Base-by-base conservation (phyloP, 2,113 vertebrate species). In the Spea multiplicata region DNA sequence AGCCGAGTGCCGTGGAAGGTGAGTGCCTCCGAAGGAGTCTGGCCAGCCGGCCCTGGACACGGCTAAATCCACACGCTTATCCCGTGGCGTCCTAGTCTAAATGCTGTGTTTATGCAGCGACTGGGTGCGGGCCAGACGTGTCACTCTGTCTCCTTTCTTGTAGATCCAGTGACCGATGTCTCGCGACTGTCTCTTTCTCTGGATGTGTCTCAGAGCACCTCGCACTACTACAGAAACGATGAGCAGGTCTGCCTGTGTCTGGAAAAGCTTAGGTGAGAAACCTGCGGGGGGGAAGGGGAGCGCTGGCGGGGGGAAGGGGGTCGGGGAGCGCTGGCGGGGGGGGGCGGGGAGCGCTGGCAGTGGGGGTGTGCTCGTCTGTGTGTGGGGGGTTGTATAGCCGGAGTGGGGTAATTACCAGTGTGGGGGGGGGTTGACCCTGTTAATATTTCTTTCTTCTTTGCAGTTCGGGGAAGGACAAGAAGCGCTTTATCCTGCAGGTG, bases 141-240 rank as follows among this genome's bases (percentile, higher is more conserved):
- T 30, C 71, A 6, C 30, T 9, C 13, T 2, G 8, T 14, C 12
- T 9, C 49, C 44, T 71, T 4, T 80, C 14, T 66, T 78, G 67
- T 82, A 98, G 97, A 97, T 78, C 89, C 92, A 0, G 88, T 96
- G 47, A 91, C 94, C 0, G 94, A 97, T 82, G 90, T 92, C 62
- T 86, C 94, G 71, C 94, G 95, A 81, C 91, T 97, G 82, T 76
- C 75, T 3, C 66, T 76, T 4, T 76, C 65, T 3, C 44, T 69
- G 44, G 50, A 52, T 5, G 75, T 76, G 49, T 69, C 75, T 59
- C 75, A 76, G 53, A 69, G 66, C 48, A 76, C 75, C 44, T 96
- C 97, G 10, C 97, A 99, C 84, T 99, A 98, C 82, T 98, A 98
- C 85, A 94, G 95, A 89, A 98, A 98, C 0, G 97, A 99, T 5